A percentile compares a stretch with the other conserved stretches of the same genome.
These are phyloP conservation scores for Myzus persicae DNA, from an alignment of 1,140 invertebrate genomes.

Conservation along the genomic window DNA sequence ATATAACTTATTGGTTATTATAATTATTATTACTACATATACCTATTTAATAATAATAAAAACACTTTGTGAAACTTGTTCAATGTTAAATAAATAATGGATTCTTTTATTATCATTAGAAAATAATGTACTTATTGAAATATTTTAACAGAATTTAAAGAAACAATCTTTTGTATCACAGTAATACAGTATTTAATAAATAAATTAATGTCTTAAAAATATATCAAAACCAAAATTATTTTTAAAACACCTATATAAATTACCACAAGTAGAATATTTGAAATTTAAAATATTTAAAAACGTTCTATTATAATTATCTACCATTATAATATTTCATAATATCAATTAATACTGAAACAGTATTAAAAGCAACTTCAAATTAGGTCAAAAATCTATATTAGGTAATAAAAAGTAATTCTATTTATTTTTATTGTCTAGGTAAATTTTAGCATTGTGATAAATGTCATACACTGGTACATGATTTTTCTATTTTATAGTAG, in stretches of 20 bases:
- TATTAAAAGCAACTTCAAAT: not conserved
- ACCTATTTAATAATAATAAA: not conserved
- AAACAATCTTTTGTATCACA: not conserved
- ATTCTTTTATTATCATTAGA: not conserved
- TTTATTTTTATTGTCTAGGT: not conserved
- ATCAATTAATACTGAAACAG: not conserved
- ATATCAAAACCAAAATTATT: too few species aligned
- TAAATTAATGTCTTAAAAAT: too few species aligned
- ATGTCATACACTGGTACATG: not conserved
- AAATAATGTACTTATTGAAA: not conserved
- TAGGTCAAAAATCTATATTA: too few species aligned
- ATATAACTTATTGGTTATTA: not conserved
- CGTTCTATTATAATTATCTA: too few species aligned
- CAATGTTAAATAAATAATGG: not conserved
- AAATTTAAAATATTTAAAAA: not conserved
- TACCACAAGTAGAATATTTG: not conserved
- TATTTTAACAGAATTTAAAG: not conserved
- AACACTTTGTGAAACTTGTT: not conserved
- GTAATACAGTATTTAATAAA: not conserved
- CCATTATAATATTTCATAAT: too few species aligned
- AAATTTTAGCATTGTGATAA: not conserved
- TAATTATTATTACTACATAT: not conserved
- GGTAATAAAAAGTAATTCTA: not conserved
- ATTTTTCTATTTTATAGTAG: not conserved
- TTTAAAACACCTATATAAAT: not conserved